Evolutionary conservation across 2,113 vertebrate genomes (phyloP), one percentile per base, ranked within the genome.

Genomic region (Sorex fumeus): DNA sequence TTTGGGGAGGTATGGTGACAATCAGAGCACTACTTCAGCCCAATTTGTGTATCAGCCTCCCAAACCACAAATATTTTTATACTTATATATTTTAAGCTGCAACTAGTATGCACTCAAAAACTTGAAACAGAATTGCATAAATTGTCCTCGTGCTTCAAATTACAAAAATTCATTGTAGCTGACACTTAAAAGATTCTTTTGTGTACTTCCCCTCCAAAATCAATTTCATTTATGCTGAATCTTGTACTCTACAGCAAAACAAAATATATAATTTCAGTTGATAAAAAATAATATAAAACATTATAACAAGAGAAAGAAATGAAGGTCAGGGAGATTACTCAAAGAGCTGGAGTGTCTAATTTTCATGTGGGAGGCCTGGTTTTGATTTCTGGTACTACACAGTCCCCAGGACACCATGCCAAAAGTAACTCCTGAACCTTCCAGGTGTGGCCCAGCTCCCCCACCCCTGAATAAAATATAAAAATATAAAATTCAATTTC

Each of bases 1-100:
- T 99, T 30, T 99, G 97, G 99, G 99, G 99, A 99, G 98, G 97
- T 80, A 95, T 94, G 16, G 98, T 99, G 99, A 97, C 98, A 97
- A 98, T 75, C 97, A 98, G 98, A 97, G 96, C 98, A 98, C 40
- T 36, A 84, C n/a, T 97, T 98, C 84, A 91, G 98, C 96, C 88
- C 98, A 98, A 98, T 66, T 96, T 98, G 98, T 96, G 99, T 99
- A 99, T 99, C 99, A 97, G 97, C 96, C 98, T 99, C 99, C 99
- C 99, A 98, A 66, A 78, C 27, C n/a, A 76, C 4, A 2, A 84
- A 81, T 34, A 76, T 53, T 69, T 28, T 87, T 87, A 74, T 36
- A 19, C 16, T 8, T 87, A 86, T 16, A 19, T 50, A 36, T 57
- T 84, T 53, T 62, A 74, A 10, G 69, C 3, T 21, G 71, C 0